Base-by-base conservation (phyloP, 2,113 vertebrate species). In the Istiophorus platypterus region DNA sequence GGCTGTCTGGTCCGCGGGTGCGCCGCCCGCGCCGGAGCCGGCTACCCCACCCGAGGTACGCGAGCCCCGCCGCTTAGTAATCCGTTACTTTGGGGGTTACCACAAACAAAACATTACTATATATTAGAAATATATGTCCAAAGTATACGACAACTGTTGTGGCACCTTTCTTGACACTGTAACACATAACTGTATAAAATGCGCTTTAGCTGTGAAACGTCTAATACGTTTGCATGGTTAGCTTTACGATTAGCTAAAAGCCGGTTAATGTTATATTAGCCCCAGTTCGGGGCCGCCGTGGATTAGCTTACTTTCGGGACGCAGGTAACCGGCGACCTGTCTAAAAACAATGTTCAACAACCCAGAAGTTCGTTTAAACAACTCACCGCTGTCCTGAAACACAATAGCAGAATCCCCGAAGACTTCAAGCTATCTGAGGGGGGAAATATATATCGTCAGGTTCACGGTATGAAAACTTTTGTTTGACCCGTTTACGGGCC, bases 1-100 rank as follows among this genome's bases (percentile, higher is more conserved):
- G 63, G 93, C 80, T 82, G 91, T 91, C 89, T 87, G 80, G 56
- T 76, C 45, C 31, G 37, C 66, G 58, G 69, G 65, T 27, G 54
- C 62, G 57, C 47, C 69, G 18, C 61, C 29, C 22, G 70, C 17
- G 17, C 59, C 41, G 64, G 86, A 66, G 72, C 76, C 41, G n/a
- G 52, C 47, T 10, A 75, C 90, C 84, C 84, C 91, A 68, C 81
- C 83, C 82, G 75, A 52, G 39, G 45, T 22, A 31, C 41, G 42
- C 57, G 20, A 64, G 71, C 49, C 4, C 59, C 3, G 65, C 29
- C 20, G 29, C 20, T 26, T 4, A 68, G 63, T 65, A 22, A 45
- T 42, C 31, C 39, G 10, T 62, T 20, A 56, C 51, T 42, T 42
- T 27, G 0, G 49, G 1, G 24, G 37, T 66, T 63, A 57, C 29